Evolutionary conservation across 2,797 vertebrate species (phyloP).

Genomic region (Taenioides sp.): DNA sequence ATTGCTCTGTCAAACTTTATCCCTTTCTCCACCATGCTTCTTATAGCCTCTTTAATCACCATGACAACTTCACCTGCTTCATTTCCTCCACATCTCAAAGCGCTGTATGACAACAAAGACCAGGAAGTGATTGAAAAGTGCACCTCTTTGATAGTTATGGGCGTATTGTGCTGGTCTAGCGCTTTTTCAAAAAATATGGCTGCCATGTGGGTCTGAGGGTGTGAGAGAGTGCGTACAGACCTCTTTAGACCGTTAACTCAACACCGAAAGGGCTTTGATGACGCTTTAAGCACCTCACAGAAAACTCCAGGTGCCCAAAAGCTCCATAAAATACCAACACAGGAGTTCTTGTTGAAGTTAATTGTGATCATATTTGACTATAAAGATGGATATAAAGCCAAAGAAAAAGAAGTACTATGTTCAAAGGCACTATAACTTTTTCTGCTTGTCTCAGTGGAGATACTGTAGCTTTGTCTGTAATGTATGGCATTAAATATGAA

Average conservation of each 20-base stretch:
- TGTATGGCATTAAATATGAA: too few species aligned
- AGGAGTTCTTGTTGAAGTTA: constrained; percentile 45
- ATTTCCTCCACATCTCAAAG: constrained; percentile 64
- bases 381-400: background rate
- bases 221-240: constrained; percentile 60
- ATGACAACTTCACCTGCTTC: constrained; percentile 42
- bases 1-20: constrained; percentile 24
- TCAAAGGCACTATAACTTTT: too few species aligned
- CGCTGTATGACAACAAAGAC: constrained; percentile 55
- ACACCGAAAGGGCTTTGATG: constrained; percentile 53
- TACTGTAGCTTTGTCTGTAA: too few species aligned
- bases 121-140: constrained; percentile 52
- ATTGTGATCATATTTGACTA: constrained; percentile 21
- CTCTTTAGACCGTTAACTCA: constrained; percentile 45
- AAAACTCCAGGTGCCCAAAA: constrained; percentile 51
- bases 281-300: constrained; percentile 24
- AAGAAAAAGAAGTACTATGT: too few species aligned
- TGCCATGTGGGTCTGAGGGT: constrained; percentile 67
- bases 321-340: constrained; percentile 49
- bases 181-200: constrained; percentile 57
- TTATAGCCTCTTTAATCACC: constrained; percentile 25
- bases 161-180: constrained; percentile 50
- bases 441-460: too few species aligned
- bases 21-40: constrained; percentile 25
- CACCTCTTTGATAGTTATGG: constrained; percentile 63